Percentiles rank a stretch among this genome's conserved stretches.
These are phyloP conservation scores for Melitaea cinxia DNA, from an alignment of 1,140 invertebrate genomes.

Conservation along the genomic window DNA sequence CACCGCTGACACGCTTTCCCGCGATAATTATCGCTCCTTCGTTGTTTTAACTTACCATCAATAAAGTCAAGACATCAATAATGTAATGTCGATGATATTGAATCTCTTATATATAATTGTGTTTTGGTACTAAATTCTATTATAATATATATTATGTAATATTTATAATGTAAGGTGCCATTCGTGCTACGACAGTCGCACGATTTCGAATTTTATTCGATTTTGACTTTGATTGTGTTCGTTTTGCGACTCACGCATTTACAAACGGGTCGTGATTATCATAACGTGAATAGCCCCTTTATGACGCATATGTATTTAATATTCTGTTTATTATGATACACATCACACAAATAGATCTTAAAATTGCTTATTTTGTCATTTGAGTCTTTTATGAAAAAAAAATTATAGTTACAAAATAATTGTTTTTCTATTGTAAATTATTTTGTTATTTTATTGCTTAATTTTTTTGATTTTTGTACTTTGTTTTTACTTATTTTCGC, in stretches of 20 bases:
- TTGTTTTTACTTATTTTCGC: background rate
- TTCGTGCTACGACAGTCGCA: background rate
- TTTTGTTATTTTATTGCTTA: too few relatives aligned
- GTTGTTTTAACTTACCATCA: background rate
- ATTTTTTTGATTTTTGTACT: background rate
- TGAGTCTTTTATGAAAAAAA: background rate
- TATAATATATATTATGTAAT: background rate
- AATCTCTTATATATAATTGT: background rate
- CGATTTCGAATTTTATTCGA: background rate
- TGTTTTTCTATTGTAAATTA: background rate
- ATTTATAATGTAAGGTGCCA: slow-evolving; percentile 1
- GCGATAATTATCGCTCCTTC: background rate
- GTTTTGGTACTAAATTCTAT: background rate
- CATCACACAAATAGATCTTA: background rate
- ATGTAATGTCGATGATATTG: background rate
- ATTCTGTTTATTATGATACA: background rate
- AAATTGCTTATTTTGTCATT: background rate
- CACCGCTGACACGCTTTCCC: slow-evolving; percentile 7
- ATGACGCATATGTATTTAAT: too few relatives aligned
- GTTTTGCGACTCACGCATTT: background rate
- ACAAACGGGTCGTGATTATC: background rate
- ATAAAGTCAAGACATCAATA: background rate
- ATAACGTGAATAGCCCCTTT: background rate
- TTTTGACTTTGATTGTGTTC: background rate
- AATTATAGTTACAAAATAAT: background rate